A percentile compares a stretch with the other conserved stretches of the same genome.
phyloP scores from a whole-genome alignment of 2,888 invertebrate genomes.

The Pelosia muscerda region DNA sequence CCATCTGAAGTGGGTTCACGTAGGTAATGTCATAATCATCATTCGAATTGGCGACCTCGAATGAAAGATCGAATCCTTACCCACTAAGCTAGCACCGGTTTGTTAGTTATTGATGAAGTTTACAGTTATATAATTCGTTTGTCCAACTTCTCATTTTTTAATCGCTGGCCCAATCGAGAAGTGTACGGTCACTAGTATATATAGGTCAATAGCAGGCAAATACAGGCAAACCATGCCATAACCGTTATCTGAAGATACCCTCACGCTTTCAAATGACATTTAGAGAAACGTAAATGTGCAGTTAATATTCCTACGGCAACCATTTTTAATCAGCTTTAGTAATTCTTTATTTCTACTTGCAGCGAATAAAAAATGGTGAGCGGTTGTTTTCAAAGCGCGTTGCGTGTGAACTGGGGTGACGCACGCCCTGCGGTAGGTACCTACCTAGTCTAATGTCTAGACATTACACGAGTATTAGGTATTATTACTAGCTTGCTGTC shows the following conservation, averaged over 20 bases:
- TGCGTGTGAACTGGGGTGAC: conserved; percentile 81
- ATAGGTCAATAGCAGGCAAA: too few relatives aligned
- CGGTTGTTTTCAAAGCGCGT: conserved; percentile 73
- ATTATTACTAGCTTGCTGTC: conserved; percentile 53
- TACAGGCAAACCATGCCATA: conserved; percentile 1
- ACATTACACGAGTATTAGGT: conserved; percentile 67
- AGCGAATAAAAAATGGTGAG: conserved; percentile 56
- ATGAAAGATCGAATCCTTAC: too few relatives aligned
- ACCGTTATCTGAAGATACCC: background rate
- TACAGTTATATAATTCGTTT: too few relatives aligned
- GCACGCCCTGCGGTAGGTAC: conserved; percentile 58
- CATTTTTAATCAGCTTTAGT: background rate
- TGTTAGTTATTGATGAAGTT: too few relatives aligned
- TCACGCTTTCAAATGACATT: background rate
- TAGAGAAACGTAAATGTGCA: conserved; percentile 1
- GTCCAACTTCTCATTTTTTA: too few relatives aligned
- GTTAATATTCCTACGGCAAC: background rate
- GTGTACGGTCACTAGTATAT: background rate
- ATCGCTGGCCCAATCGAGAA: background rate
- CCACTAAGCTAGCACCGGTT: too few relatives aligned
- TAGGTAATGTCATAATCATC: too few relatives aligned
- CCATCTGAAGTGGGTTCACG: too few relatives aligned
- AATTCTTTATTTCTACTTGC: conserved; percentile 40
- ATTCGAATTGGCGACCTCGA: too few relatives aligned
- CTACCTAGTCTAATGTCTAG: conserved; percentile 66